These are phyloP conservation scores for Ceuthmochares aereus DNA, from an alignment of 2,113 vertebrate species.

Conservation along the genomic window DNA sequence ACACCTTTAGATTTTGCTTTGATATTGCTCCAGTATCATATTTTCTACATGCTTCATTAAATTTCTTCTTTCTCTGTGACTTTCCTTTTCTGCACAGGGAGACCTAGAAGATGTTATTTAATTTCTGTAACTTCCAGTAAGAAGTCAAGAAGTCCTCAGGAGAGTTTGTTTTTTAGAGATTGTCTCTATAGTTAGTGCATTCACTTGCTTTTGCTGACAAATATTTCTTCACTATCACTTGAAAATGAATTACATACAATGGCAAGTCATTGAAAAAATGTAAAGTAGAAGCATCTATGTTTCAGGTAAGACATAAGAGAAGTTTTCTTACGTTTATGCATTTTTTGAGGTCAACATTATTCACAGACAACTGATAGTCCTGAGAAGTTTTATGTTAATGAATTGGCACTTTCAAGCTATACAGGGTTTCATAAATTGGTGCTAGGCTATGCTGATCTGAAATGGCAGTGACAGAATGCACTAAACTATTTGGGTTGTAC, in stretches of 20 bases:
- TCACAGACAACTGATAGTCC: neutral
- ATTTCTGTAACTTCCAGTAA: neutral
- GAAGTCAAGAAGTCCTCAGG: neutral
- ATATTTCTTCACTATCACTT: neutral
- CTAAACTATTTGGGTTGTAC: neutral
- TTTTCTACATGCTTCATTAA: neutral
- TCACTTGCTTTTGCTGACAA: neutral
- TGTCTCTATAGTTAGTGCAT: neutral
- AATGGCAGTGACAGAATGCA: neutral
- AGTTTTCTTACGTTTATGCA: neutral
- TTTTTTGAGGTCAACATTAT: neutral
- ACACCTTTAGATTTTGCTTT: neutral
- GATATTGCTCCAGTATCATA: neutral
- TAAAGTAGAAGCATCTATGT: neutral
- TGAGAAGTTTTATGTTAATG: neutral
- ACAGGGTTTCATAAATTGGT: neutral
- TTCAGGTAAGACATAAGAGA: neutral
- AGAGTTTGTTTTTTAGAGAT: neutral
- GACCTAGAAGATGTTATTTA: neutral
- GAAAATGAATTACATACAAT: neutral
- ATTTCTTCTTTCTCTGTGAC: neutral
- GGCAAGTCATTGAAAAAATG: neutral
- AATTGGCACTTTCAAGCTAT: neutral
- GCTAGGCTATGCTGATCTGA: neutral
- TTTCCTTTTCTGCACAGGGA: neutral